Conservation (phyloP, 2,113 vertebrate genomes). For the Etheostoma cragini region DNA sequence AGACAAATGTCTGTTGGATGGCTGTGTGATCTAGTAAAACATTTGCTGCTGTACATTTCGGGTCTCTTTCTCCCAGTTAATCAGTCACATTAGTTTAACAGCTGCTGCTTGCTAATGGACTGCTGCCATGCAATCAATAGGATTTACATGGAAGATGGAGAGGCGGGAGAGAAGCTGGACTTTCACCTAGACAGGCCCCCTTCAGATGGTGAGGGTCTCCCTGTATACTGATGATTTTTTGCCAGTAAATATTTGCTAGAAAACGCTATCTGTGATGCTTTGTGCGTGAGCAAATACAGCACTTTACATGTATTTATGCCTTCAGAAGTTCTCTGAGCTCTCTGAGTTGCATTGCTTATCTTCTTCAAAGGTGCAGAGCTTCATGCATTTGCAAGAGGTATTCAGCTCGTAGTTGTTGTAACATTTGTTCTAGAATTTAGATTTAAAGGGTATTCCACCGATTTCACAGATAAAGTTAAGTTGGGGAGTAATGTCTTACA, state of each 20-base stretch:
- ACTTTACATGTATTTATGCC: background rate
- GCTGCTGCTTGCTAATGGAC: conserved; percentile 42
- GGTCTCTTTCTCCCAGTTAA: background rate
- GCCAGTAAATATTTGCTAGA: conserved; percentile 12
- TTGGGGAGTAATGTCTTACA: background rate
- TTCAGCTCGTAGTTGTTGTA: background rate
- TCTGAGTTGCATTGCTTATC: background rate
- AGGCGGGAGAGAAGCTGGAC: conserved; percentile 25
- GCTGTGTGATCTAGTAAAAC: background rate
- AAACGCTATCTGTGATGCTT: background rate
- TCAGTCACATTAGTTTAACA: conserved; percentile 30
- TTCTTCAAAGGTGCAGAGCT: conserved; percentile 1
- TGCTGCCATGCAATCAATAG: conserved; percentile 49
- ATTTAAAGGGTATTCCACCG: conserved; percentile 14
- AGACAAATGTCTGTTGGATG: background rate
- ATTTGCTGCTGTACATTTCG: conserved; percentile 4
- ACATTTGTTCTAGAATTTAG: background rate
- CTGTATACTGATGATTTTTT: conserved; percentile 8
- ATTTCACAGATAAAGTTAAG: background rate
- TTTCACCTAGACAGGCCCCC: conserved; percentile 16
- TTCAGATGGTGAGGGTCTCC: conserved; percentile 26
- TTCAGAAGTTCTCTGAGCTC: background rate
- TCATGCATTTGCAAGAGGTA: background rate
- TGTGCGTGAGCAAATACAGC: background rate
- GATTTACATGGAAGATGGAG: conserved; percentile 33